A percentile compares a stretch with the other conserved stretches of the same genome.
phyloP scores from a whole-genome alignment of 2,797 vertebrate genomes.

The Holocentrus rufus region DNA sequence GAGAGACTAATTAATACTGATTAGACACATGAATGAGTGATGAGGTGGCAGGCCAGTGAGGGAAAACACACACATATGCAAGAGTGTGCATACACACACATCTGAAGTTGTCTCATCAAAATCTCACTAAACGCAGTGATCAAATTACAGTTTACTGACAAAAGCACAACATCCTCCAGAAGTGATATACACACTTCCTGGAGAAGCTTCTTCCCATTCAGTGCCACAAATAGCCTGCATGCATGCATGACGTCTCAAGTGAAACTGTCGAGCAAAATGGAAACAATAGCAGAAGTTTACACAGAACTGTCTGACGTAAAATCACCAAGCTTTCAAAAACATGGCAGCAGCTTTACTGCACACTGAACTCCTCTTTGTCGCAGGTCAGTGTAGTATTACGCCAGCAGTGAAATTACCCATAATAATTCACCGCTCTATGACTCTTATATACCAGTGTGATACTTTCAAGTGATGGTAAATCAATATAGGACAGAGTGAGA shows the following conservation, averaged over 20 bases:
- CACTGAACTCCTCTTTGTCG: not conserved
- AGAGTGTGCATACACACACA: not conserved
- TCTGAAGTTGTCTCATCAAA: not conserved
- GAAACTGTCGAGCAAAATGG: not conserved
- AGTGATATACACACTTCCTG: conserved; percentile 23
- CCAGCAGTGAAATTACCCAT: conserved; percentile 3
- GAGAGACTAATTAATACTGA: conserved; percentile 65
- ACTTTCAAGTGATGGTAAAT: not conserved
- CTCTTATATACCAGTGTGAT: not conserved
- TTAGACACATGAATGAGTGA: conserved; percentile 70
- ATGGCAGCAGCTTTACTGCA: conserved; percentile 1
- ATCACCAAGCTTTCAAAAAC: not conserved
- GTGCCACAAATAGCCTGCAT: not conserved
- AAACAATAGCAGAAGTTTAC: conserved; percentile 31
- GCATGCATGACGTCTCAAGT: not conserved
- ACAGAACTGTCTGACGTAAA: conserved; percentile 12
- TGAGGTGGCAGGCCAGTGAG: conserved; percentile 40
- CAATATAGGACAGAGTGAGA: not conserved
- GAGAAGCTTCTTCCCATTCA: conserved; percentile 3
- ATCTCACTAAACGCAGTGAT: not conserved
- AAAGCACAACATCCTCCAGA: not conserved
- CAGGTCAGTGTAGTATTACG: not conserved
- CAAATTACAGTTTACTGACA: conserved; percentile 10
- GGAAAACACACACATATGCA: not conserved
- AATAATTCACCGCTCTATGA: not conserved